These are phyloP conservation scores for Lasiurus borealis DNA, from an alignment of 2,113 vertebrate genomes.

Conservation along the genomic window DNA sequence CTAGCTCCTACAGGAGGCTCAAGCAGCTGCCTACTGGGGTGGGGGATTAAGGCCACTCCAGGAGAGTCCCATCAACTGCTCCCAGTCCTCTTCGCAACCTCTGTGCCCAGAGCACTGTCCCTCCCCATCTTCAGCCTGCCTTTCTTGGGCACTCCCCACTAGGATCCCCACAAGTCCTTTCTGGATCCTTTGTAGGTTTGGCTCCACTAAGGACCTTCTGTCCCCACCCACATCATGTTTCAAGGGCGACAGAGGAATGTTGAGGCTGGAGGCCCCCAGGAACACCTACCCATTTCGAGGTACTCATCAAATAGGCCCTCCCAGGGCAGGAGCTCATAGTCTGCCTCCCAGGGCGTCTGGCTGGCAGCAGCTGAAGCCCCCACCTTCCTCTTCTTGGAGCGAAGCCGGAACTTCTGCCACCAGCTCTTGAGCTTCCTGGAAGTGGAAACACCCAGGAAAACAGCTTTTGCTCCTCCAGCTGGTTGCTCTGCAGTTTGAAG, in stretches of 20 bases:
- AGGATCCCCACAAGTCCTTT: not conserved
- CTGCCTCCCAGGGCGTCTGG: conserved; percentile 82
- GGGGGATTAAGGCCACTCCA: not conserved
- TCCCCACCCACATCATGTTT: not conserved
- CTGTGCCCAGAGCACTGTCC: not conserved
- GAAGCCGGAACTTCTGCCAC: conserved; percentile 83
- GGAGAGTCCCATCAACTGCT: accelerated
- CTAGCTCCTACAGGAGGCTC: not conserved
- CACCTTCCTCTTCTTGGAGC: not conserved
- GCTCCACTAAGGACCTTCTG: not conserved
- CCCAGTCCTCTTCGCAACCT: not conserved
- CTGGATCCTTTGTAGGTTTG: not conserved
- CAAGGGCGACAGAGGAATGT: not conserved
- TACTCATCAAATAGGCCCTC: conserved; percentile 88
- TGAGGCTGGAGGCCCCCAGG: not conserved
- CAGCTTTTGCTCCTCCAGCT: not conserved
- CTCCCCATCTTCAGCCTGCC: no score
- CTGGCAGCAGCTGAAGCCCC: accelerated
- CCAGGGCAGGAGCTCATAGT: conserved; percentile 86
- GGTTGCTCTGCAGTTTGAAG: not conserved
- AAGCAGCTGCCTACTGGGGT: accelerated
- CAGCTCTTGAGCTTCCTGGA: conserved; percentile 86
- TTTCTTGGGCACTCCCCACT: accelerated
- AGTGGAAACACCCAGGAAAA: not conserved
- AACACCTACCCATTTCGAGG: conserved; percentile 88